Evolutionary conservation across 2,113 vertebrate genomes (phyloP), one percentile per base, ranked within the genome.

Genomic region (Merops nubicus): DNA sequence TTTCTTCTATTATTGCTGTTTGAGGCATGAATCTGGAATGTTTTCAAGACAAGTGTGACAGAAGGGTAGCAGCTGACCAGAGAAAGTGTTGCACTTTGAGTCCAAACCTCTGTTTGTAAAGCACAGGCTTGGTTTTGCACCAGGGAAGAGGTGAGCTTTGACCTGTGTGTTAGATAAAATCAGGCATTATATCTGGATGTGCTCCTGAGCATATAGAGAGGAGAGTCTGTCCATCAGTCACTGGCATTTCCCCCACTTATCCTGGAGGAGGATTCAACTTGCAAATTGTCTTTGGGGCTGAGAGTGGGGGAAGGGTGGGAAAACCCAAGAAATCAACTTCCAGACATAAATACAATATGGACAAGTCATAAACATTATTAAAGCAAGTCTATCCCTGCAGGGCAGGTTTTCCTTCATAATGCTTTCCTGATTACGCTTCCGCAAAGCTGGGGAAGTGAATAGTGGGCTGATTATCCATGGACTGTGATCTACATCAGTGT

Each of bases 381-480:
- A 84, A 96, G 94, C 95, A 96, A 97, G 95, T 96, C 95, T 97
- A 17, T 97, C 96, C 97, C 98, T 97, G 96, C 94, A 92, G 97
- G 96, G 95, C 97, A 97, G 97, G 96, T 97, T 97, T 98, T 96
- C 90, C 83, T 97, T 97, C 97, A 96, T 97, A 97, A 97, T 96
- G 90, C 96, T 97, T 97, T 97, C 97, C 96, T 98, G 97, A 98
- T 98, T 98, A 96, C 23, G 78, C 96, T 97, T 98, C 98, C 97
- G 82, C 97, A 97, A 96, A 91, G 97, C 86, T 90, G 96, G 97
- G 96, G 93, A 91, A 88, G 97, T 98, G 98, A 98, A 98, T 98
- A 97, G 98, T 91, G 92, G 95, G 95, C 97, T 98, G 98, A 98
- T 98, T 98, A 98, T 97, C 97, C 97, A 98, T 96, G 97, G 98